Conservation (phyloP, 2,888 invertebrate genomes). For the Fabriciana adippe region DNA sequence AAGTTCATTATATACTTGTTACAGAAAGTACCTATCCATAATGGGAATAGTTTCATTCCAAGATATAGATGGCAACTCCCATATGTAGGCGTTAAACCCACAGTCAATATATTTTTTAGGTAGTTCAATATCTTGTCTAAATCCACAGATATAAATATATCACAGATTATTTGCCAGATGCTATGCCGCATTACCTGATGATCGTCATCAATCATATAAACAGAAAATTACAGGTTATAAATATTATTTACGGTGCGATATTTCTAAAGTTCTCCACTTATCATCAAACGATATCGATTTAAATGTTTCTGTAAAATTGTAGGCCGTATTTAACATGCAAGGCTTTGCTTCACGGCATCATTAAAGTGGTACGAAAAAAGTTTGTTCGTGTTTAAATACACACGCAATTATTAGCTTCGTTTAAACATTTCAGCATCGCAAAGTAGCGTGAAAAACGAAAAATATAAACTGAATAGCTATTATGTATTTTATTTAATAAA, state of each 20-base stretch:
- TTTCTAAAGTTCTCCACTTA: slow-evolving; percentile 25
- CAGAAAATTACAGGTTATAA: not conserved
- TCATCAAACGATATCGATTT: slow-evolving; percentile 39
- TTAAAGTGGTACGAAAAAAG: slow-evolving; percentile 37
- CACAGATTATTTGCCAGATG: too few species aligned
- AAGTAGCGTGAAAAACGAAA: slow-evolving; percentile 35
- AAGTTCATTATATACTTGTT: too few species aligned
- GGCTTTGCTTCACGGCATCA: slow-evolving; percentile 36
- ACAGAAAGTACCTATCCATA: too few species aligned
- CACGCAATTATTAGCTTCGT: slow-evolving; percentile 39
- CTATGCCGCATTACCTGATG: not conserved
- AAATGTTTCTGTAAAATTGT: slow-evolving; percentile 39
- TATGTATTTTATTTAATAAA: slow-evolving; percentile 16
- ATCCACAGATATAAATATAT: too few species aligned
- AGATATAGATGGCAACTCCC: too few species aligned
- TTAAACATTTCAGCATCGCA: slow-evolving; percentile 37
- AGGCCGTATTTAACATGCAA: slow-evolving; percentile 40
- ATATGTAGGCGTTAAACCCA: too few species aligned
- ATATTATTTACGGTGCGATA: slow-evolving; percentile 5
- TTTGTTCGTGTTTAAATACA: slow-evolving; percentile 39
- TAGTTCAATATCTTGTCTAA: too few species aligned
- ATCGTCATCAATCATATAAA: slow-evolving; percentile 4
- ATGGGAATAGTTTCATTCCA: too few species aligned
- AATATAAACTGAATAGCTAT: slow-evolving; percentile 14
- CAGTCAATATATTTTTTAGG: too few species aligned